Evolutionary conservation across 1,140 invertebrate genomes (phyloP).

Genomic region (Zaprionus camerounensis): DNA sequence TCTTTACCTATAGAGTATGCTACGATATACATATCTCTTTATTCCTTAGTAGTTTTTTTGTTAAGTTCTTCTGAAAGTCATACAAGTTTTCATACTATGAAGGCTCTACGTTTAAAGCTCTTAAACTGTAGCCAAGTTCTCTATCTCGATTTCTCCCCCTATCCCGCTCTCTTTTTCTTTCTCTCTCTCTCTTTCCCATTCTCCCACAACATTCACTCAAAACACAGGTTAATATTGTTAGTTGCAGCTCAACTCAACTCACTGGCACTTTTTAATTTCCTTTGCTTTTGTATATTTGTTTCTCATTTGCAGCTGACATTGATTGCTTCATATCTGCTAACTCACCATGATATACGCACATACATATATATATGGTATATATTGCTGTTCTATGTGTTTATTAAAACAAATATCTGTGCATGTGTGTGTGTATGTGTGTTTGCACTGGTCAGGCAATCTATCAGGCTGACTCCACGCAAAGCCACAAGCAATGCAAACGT

Average conservation of each 20-base stretch:
- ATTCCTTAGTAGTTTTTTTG: too few species aligned
- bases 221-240: too few species aligned
- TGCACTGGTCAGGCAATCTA: constrained; percentile 12
- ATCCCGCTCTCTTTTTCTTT: too few species aligned
- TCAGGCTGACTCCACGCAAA: constrained; percentile 11
- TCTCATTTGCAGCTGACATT: constrained; percentile 6
- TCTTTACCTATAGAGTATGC: too few species aligned
- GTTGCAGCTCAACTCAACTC: too few species aligned
- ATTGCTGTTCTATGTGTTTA: background rate
- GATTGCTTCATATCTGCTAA: constrained; percentile 6
- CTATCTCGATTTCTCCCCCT: too few species aligned
- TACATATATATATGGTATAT: background rate
- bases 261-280: background rate
- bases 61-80: too few species aligned
- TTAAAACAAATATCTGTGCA: constrained; percentile 1
- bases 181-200: background rate
- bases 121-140: too few species aligned
- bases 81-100: too few species aligned
- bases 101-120: too few species aligned
- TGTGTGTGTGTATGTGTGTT: background rate
- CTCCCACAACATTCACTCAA: too few species aligned
- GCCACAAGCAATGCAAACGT: constrained; percentile 17
- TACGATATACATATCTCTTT: too few species aligned
- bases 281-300: background rate
- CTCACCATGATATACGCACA: constrained; percentile 1